Evolutionary conservation across 1,140 invertebrate species (phyloP).

Genomic region (Papilio glaucus): DNA sequence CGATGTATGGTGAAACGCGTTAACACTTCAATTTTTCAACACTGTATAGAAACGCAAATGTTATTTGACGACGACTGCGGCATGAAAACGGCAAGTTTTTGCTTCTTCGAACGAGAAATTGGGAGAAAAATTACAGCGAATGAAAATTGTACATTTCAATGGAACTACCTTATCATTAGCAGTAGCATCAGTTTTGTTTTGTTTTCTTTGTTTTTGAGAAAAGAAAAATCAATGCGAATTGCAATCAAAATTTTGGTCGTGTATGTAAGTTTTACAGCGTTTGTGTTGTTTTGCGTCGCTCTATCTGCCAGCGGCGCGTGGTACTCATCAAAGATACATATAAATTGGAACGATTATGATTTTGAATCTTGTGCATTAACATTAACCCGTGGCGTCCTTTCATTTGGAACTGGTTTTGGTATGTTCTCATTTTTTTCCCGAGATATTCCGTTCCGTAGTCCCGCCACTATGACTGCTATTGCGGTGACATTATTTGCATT

Average conservation of each 20-base stretch:
- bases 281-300: conserved; percentile 65
- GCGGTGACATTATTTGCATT: conserved; percentile 56
- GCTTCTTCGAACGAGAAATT: conserved; percentile 67
- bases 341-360: conserved; percentile 54
- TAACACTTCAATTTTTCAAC: conserved; percentile 69
- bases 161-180: conserved; percentile 59
- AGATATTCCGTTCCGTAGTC: conserved; percentile 67
- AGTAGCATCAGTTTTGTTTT: conserved; percentile 44
- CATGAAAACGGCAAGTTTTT: conserved; percentile 69
- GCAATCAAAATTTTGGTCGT: conserved; percentile 50
- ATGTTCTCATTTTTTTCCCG: conserved; percentile 64
- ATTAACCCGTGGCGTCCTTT: conserved; percentile 56
- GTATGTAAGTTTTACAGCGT: conserved; percentile 57
- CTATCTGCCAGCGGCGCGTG: conserved; percentile 67
- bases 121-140: conserved; percentile 59
- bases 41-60: conserved; percentile 66
- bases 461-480: conserved; percentile 68
- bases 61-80: conserved; percentile 66
- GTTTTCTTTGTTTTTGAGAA: conserved; percentile 63
- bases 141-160: conserved; percentile 50
- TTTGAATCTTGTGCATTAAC: conserved; percentile 50
- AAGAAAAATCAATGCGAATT: conserved; percentile 59
- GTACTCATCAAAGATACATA: conserved; percentile 58
- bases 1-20: conserved; percentile 71
- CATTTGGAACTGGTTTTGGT: conserved; percentile 63